These are phyloP conservation scores for Cydia fagiglandana DNA, from an alignment of 1,140 invertebrate genomes.

Conservation along the genomic window DNA sequence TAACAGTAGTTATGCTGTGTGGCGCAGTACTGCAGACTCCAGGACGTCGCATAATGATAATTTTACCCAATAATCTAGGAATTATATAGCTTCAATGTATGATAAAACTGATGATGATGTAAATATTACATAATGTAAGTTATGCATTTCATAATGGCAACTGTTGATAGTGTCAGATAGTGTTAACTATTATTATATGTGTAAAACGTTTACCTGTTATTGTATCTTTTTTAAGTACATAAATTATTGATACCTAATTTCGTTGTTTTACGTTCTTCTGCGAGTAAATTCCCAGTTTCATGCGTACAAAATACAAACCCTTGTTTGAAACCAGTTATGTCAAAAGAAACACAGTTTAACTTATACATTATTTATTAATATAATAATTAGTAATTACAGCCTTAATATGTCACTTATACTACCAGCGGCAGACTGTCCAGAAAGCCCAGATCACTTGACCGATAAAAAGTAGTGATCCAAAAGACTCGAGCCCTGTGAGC, in stretches of 20 bases:
- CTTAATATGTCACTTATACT: neutral
- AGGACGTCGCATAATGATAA: too few relatives aligned
- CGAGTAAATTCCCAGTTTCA: too few relatives aligned
- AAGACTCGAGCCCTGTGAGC: too few relatives aligned
- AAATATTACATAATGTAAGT: neutral
- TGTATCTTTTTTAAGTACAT: conserved; percentile 1
- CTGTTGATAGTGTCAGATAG: conserved; percentile 6
- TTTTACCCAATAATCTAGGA: too few relatives aligned
- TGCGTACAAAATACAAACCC: too few relatives aligned
- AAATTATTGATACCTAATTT: neutral
- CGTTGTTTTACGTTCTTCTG: neutral
- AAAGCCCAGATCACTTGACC: neutral
- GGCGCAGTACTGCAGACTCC: too few relatives aligned
- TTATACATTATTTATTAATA: conserved; percentile 13
- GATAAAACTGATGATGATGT: neutral
- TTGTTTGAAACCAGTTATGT: neutral
- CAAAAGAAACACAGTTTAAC: neutral
- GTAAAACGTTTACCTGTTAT: neutral
- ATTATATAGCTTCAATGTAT: neutral
- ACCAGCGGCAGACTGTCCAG: neutral
- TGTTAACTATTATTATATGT: neutral
- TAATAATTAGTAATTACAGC: neutral
- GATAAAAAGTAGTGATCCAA: too few relatives aligned
- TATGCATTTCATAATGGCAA: neutral
- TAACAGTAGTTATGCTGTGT: too few relatives aligned